Percentiles rank a stretch among this genome's conserved stretches.
These are phyloP conservation scores for Dromiciops gliroides DNA, from an alignment of 2,113 vertebrate genomes.

Conservation along the genomic window DNA sequence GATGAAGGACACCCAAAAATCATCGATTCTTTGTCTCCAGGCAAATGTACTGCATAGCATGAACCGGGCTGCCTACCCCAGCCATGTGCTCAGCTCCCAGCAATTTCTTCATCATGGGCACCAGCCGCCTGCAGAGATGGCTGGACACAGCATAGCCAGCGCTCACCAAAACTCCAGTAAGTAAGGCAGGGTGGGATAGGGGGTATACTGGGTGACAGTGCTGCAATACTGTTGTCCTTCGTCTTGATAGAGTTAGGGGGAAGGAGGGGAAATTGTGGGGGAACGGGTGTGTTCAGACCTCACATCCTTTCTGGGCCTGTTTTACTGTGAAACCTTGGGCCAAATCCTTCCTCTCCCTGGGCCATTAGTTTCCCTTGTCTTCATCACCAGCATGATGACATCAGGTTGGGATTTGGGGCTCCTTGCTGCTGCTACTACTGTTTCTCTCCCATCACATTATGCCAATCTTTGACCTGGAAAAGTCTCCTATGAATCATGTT, in stretches of 20 bases:
- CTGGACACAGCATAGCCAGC: slow-evolving; percentile 93
- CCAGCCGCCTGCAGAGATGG: slow-evolving; percentile 92
- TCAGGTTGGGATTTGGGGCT: background rate
- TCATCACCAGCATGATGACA: background rate
- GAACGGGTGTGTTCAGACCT: background rate
- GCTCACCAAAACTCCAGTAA: slow-evolving; percentile 93
- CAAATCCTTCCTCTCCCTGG: background rate
- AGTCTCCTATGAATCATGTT: background rate
- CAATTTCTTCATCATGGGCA: slow-evolving; percentile 94
- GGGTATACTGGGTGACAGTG: background rate
- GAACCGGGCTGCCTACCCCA: slow-evolving; percentile 92
- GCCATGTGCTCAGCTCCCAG: slow-evolving; percentile 94
- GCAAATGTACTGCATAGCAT: slow-evolving; percentile 95
- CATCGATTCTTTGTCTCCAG: slow-evolving; percentile 78
- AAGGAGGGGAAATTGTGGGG: background rate
- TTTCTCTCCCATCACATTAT: background rate
- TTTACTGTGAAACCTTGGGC: background rate
- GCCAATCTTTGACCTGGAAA: background rate
- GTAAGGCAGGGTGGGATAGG: slow-evolving; percentile 54
- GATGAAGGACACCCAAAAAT: background rate
- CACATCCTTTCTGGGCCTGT: background rate
- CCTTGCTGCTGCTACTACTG: background rate
- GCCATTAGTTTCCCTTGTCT: background rate
- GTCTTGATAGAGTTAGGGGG: background rate
- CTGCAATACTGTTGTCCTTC: background rate